Evolutionary conservation across 2,113 vertebrate genomes (phyloP), one percentile per base, ranked within the genome.

Genomic region (Pangasianodon gigas): DNA sequence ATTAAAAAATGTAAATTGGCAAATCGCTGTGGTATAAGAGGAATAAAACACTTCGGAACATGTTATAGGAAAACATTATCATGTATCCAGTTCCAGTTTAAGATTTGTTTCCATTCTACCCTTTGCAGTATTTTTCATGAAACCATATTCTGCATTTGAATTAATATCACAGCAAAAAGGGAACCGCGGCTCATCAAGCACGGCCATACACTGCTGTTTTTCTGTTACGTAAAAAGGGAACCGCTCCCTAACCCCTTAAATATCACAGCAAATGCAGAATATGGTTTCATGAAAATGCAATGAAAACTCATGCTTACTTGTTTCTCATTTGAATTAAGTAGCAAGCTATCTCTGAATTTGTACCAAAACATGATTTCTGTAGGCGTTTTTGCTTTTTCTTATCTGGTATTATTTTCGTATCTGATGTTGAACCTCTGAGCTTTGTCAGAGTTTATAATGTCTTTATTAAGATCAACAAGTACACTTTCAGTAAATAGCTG

Each of bases 401-500:
- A 21, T 69, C 91, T 69, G 90, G 88, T 60, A 83, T 87, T 89
- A 91, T 60, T 87, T 92, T 93, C 10, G 8, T 48, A 14, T 29
- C 83, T 92, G 91, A 89, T 90, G 92, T 93, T 69, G 77, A 91
- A 82, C 91, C 89, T 87, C 85, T 93, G 88, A 88, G 92, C 91
- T 94, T 94, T 95, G 95, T 95, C 94, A 94, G 92, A 94, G 92
- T 95, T 94, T 94, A 92, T 92, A 94, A 96, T 94, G 94, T 96
- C 95, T 96, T 94, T 94, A 96, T 96, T 94, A 94, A 93, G 93
- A 95, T 94, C 95, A 95, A 95, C 95, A 95, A 95, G 95, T 95
- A 93, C 90, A 89, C 92, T 91, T 37, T n/a, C 52, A 67, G 93
- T 93, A 95, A 96, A 96, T 95, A 94, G 95, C 94, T 94, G 94